Conservation (phyloP, 2,888 invertebrate genomes). For the Mycogona germanica region DNA sequence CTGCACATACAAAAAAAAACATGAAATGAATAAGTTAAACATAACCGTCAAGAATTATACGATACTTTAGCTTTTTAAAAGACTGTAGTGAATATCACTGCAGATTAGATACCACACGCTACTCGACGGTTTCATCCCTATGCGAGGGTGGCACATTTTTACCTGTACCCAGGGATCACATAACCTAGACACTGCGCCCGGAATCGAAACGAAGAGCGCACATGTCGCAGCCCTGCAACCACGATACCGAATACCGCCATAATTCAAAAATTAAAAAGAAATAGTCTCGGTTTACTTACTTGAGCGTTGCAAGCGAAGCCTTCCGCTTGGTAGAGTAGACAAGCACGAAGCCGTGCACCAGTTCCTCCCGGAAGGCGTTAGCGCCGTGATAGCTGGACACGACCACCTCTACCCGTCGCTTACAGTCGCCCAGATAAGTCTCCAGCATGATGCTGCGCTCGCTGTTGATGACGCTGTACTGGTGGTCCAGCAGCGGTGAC, state of each 20-base stretch:
- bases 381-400: slow-evolving; percentile 91
- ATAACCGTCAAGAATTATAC: background rate
- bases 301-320: slow-evolving; percentile 84
- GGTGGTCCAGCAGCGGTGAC: slow-evolving; percentile 72
- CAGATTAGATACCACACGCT: too few relatives aligned
- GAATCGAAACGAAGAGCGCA: too few relatives aligned
- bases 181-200: too few relatives aligned
- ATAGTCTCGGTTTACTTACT: too few relatives aligned
- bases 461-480: slow-evolving; percentile 71
- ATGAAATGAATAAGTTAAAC: background rate
- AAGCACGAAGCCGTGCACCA: slow-evolving; percentile 88
- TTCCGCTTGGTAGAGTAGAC: slow-evolving; percentile 90
- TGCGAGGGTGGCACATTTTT: too few relatives aligned
- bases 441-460: slow-evolving; percentile 81
- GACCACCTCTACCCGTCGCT: slow-evolving; percentile 63
- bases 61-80: background rate
- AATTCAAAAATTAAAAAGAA: too few relatives aligned
- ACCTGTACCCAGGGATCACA: too few relatives aligned
- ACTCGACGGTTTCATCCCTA: too few relatives aligned
- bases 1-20: slow-evolving; percentile 39
- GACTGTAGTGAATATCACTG: too few relatives aligned
- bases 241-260: too few relatives aligned
- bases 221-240: too few relatives aligned
- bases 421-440: slow-evolving; percentile 81
- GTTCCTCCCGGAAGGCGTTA: slow-evolving; percentile 76